phyloP scores from a whole-genome alignment of 2,113 vertebrate genomes.

The Corydoras sp. region DNA sequence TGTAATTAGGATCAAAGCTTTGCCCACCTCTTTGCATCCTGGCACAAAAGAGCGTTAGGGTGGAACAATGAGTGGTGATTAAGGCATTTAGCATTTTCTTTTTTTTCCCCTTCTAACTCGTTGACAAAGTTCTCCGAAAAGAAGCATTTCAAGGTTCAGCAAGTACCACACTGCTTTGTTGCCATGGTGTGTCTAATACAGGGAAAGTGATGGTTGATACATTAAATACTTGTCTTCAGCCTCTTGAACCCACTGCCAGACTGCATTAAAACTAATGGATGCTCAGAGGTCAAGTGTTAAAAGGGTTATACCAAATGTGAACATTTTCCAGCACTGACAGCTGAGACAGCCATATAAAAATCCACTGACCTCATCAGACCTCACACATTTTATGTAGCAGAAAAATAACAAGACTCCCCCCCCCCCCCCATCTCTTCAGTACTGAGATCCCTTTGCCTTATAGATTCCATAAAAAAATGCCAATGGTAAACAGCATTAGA shows the following conservation, averaged over 20 bases:
- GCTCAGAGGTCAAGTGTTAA: neutral
- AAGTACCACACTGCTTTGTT: neutral
- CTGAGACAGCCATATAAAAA: constrained; percentile 6
- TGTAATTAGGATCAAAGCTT: constrained; percentile 32
- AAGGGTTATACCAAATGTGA: constrained; percentile 16
- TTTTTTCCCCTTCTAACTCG: neutral
- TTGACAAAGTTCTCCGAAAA: neutral
- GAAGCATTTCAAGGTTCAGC: neutral
- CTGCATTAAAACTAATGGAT: constrained; percentile 2
- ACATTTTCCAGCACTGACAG: constrained; percentile 2
- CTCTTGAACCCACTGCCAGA: neutral
- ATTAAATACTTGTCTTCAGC: neutral
- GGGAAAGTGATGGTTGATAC: constrained; percentile 19
- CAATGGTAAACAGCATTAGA: too few species aligned
- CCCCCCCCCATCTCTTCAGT: neutral
- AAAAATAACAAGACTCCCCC: neutral
- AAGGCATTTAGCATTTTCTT: constrained; percentile 16
- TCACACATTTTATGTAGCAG: neutral
- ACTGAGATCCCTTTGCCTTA: too few species aligned
- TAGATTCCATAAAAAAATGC: too few species aligned
- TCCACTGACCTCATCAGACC: constrained; percentile 1
- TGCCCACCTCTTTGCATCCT: constrained; percentile 26
- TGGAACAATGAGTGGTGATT: constrained; percentile 32
- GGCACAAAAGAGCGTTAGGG: neutral
- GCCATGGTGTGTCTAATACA: neutral